Conservation (phyloP, 2,797 vertebrate species). For the Urosaurus nigricauda region DNA sequence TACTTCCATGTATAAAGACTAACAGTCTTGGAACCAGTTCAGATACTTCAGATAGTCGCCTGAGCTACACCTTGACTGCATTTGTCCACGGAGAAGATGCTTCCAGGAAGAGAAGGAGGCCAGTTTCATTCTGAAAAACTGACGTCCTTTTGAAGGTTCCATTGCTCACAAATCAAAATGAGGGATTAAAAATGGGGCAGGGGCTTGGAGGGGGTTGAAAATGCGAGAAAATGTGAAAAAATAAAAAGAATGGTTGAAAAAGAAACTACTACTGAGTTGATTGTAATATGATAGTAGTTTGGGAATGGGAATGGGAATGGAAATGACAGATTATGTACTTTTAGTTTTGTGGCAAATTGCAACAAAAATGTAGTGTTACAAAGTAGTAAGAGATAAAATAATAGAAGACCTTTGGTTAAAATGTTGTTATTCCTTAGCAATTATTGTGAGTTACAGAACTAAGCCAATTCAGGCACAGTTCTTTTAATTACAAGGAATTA, state of each 20-base stretch:
- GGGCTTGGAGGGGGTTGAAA: background rate
- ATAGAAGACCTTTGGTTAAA: background rate
- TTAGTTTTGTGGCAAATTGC: conserved; percentile 20
- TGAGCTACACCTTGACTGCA: conserved; percentile 73
- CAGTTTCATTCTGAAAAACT: conserved; percentile 73
- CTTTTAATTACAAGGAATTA: rapidly evolving
- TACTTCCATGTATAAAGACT: conserved; percentile 71
- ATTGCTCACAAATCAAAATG: background rate
- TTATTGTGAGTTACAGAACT: conserved; percentile 24
- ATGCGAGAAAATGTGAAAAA: background rate
- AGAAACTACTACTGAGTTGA: background rate
- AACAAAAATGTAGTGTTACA: background rate
- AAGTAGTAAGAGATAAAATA: background rate
- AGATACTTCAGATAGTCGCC: conserved; percentile 71
- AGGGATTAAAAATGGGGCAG: background rate
- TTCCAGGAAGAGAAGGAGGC: conserved; percentile 72
- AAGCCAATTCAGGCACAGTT: rapidly evolving
- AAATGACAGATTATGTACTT: conserved; percentile 21
- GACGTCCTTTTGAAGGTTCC: background rate
- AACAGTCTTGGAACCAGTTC: conserved; percentile 60
- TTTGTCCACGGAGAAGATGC: conserved; percentile 58
- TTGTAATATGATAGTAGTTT: conserved; percentile 1
- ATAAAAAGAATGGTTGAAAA: conserved; percentile 26
- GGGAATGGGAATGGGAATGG: conserved; percentile 26
- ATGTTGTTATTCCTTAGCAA: background rate